phyloP scores from a whole-genome alignment of 2,888 invertebrate species.

The Graphium colonna region DNA sequence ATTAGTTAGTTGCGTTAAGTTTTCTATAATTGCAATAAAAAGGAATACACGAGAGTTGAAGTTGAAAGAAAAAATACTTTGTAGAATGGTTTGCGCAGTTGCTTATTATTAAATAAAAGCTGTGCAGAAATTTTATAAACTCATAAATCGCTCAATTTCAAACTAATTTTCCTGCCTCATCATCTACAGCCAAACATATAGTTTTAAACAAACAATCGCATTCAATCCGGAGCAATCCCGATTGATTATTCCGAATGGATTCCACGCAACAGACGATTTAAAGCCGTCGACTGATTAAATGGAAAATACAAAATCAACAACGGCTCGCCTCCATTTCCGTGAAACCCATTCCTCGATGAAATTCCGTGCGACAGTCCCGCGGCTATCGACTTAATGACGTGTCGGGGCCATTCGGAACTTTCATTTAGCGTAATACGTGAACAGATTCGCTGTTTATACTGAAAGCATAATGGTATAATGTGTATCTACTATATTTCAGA shows the following conservation, averaged over 20 bases:
- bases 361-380: background rate
- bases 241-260: background rate
- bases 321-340: constrained; percentile 1
- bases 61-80: too few species aligned
- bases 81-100: too few species aligned
- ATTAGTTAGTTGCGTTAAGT: too few species aligned
- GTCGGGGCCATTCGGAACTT: background rate
- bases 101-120: background rate
- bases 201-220: background rate
- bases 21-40: too few species aligned
- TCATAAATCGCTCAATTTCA: background rate
- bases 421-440: background rate
- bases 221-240: background rate
- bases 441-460: background rate
- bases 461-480: too few species aligned
- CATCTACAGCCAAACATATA: too few species aligned
- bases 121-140: background rate
- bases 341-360: constrained; percentile 14
- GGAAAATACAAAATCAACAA: constrained; percentile 16
- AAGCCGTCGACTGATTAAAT: constrained; percentile 12
- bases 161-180: too few species aligned
- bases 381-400: constrained; percentile 2
- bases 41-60: too few species aligned
- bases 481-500: too few species aligned
- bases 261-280: background rate